Percentiles rank a stretch among this genome's conserved stretches.
phyloP scores from a whole-genome alignment of 1,140 invertebrate species.

The Drosophila ohnishii region DNA sequence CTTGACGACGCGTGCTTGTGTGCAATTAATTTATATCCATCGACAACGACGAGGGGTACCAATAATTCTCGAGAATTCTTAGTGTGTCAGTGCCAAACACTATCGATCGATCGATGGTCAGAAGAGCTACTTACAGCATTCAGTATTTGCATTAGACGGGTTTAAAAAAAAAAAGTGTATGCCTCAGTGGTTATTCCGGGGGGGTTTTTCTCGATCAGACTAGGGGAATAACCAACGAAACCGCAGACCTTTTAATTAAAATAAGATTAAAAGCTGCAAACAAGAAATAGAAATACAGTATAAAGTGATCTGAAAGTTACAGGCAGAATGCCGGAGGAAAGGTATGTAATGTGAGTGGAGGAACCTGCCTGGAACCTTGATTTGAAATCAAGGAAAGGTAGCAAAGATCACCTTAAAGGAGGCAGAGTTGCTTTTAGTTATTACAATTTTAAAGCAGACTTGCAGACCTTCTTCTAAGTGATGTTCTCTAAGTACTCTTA shows the following conservation, averaged over 20 bases:
- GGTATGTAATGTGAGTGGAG: neutral
- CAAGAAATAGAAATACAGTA: neutral
- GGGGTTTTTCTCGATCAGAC: neutral
- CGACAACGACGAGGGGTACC: constrained; percentile 6
- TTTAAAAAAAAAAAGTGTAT: constrained; percentile 6
- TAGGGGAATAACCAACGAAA: constrained; percentile 13
- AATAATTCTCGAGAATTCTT: constrained; percentile 23
- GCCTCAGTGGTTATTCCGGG: constrained; percentile 23
- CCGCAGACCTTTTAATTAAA: neutral
- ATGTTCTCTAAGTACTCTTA: no score
- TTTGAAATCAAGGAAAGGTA: neutral
- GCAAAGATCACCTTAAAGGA: no score
- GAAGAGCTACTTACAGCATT: constrained; percentile 5
- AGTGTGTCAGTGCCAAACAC: constrained; percentile 54
- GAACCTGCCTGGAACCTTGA: neutral
- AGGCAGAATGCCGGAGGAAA: neutral
- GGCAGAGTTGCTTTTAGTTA: no score
- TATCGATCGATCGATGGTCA: constrained; percentile 21
- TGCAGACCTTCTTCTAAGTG: no score
- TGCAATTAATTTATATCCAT: constrained; percentile 44
- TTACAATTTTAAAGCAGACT: no score
- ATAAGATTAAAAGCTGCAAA: neutral
- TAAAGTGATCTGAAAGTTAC: neutral
- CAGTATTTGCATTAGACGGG: neutral
- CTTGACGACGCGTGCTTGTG: constrained; percentile 35